These are phyloP conservation scores for Temnothorax rugatulus DNA, from an alignment of 2,888 invertebrate species.

Conservation along the genomic window DNA sequence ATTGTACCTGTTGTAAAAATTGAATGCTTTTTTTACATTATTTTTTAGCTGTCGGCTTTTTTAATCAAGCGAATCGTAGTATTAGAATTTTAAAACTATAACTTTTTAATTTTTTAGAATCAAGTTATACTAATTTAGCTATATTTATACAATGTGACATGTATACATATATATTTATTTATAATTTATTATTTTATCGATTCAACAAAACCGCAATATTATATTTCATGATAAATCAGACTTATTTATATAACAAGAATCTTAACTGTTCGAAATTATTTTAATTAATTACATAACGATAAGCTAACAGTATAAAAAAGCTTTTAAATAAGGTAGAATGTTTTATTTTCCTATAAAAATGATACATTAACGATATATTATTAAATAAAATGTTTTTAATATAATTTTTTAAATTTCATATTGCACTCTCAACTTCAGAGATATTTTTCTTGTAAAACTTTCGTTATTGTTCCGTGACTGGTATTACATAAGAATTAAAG, in stretches of 20 bases:
- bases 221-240: not conserved
- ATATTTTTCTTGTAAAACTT: conserved; percentile 5
- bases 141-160: not conserved
- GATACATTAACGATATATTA: not conserved
- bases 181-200: too few species aligned
- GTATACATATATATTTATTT: too few species aligned
- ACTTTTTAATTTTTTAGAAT: not conserved
- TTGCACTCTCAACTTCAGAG: not conserved
- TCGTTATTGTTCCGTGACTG: not conserved
- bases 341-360: not conserved
- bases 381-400: not conserved
- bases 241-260: not conserved
- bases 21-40: not conserved
- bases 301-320: too few species aligned
- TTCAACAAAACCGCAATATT: not conserved
- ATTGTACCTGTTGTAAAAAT: not conserved
- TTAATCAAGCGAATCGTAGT: not conserved
- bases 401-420: not conserved
- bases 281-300: not conserved
- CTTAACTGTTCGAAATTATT: not conserved
- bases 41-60: not conserved
- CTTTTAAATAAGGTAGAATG: not conserved
- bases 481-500: not conserved
- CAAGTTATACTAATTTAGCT: not conserved
- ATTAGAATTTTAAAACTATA: not conserved